Evolutionary conservation across 2,797 vertebrate species (phyloP).

Genomic region (Sylvilagus floridanus): DNA sequence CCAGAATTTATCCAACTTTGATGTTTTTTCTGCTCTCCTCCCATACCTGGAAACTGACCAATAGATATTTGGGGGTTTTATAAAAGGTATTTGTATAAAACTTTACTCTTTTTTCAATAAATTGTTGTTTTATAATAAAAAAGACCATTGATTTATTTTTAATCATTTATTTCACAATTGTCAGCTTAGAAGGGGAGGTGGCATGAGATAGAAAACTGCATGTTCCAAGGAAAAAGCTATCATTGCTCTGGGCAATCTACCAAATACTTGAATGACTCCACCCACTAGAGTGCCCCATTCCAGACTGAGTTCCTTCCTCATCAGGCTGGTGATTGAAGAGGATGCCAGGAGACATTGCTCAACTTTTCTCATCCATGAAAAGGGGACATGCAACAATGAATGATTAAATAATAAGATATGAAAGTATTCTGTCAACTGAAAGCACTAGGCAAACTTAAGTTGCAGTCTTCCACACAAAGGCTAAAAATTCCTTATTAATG

Average conservation of each 20-base stretch:
- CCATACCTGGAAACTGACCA: slow-evolving; percentile 76
- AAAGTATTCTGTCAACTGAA: not conserved
- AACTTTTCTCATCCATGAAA: not conserved
- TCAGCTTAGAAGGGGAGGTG: not conserved
- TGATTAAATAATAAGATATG: not conserved
- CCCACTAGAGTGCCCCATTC: not conserved
- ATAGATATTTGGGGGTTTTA: slow-evolving; percentile 74
- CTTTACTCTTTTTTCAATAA: slow-evolving; percentile 89
- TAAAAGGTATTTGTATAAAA: slow-evolving; percentile 87
- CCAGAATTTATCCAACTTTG: slow-evolving; percentile 56
- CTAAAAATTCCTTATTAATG: not conserved
- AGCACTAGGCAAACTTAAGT: not conserved
- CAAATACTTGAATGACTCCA: not conserved
- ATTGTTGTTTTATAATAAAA: slow-evolving; percentile 82
- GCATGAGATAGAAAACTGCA: not conserved
- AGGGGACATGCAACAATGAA: not conserved
- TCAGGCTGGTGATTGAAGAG: not conserved
- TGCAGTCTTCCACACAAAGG: not conserved
- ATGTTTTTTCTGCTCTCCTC: slow-evolving; percentile 82
- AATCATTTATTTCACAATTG: not conserved
- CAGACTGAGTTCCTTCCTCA: not conserved
- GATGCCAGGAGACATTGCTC: not conserved
- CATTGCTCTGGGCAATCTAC: not conserved
- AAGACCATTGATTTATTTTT: not conserved
- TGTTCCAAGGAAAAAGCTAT: not conserved